Conservation (phyloP, 2,113 vertebrate species). For the Passerina amoena region DNA sequence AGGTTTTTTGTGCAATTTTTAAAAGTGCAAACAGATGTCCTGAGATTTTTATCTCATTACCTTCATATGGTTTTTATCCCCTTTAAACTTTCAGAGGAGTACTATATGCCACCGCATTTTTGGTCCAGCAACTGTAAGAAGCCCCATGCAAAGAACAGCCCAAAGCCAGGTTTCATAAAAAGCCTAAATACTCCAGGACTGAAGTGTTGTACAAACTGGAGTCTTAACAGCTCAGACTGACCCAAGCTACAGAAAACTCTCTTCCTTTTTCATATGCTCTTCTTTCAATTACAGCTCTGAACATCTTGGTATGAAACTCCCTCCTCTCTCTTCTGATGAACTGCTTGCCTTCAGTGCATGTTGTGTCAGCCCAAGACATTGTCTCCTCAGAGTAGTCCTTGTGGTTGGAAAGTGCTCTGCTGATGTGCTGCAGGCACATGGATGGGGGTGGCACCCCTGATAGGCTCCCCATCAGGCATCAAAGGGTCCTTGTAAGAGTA, state of each 20-base stretch:
- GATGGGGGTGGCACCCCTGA: not conserved
- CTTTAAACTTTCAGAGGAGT: not conserved
- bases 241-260: not conserved
- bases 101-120: not conserved
- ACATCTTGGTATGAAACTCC: not conserved
- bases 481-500: not conserved
- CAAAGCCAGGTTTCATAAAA: not conserved
- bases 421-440: not conserved
- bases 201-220: not conserved
- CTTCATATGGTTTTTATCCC: not conserved
- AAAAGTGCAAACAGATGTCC: conserved; percentile 43
- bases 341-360: not conserved
- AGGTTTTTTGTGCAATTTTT: conserved; percentile 1
- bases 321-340: not conserved
- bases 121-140: not conserved
- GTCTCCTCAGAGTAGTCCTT: not conserved
- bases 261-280: not conserved
- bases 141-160: not conserved
- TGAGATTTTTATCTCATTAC: conserved; percentile 3
- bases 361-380: not conserved
- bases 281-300: not conserved
- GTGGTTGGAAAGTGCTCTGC: not conserved
- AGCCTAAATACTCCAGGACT: not conserved
- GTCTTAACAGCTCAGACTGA: not conserved
- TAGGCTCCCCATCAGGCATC: not conserved